Percentiles rank a stretch among this genome's conserved stretches.
These are phyloP conservation scores for Vanessa tameamea DNA, from an alignment of 1,140 invertebrate species.

Conservation along the genomic window DNA sequence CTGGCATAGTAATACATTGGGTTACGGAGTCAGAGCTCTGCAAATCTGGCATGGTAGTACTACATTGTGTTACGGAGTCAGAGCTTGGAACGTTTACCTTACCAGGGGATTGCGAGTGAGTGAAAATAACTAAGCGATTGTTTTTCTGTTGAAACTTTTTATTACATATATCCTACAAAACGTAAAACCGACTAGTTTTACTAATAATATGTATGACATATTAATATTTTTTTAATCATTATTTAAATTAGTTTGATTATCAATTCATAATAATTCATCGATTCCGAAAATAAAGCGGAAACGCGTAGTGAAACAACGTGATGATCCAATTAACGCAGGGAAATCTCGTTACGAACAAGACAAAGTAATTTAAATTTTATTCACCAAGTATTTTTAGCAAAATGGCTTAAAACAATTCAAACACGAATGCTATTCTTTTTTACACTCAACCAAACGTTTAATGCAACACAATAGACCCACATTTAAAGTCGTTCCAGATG, in stretches of 20 bases:
- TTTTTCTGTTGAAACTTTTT: too few species aligned
- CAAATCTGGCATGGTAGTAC: too few species aligned
- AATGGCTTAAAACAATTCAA: conserved; percentile 10
- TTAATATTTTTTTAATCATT: too few species aligned
- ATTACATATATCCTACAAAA: too few species aligned
- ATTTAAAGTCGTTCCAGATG: conserved; percentile 3
- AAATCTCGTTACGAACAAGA: conserved; percentile 4
- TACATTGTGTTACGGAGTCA: too few species aligned
- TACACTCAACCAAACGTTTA: conserved; percentile 9
- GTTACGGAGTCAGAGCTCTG: too few species aligned
- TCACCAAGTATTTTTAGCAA: conserved; percentile 1
- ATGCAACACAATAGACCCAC: background rate
- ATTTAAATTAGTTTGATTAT: background rate
- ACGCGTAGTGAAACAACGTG: background rate
- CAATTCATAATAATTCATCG: conserved; percentile 3
- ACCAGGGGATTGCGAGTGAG: too few species aligned
- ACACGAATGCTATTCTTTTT: background rate
- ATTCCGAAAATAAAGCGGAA: background rate
- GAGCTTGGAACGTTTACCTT: too few species aligned
- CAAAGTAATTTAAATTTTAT: conserved; percentile 11
- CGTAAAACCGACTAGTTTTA: too few species aligned
- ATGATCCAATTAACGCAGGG: conserved; percentile 1
- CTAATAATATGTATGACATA: too few species aligned
- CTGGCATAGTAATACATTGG: too few species aligned
- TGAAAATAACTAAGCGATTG: too few species aligned